Evolutionary conservation across 2,888 invertebrate genomes (phyloP), one percentile per base, ranked within the genome.

Genomic region (Spodoptera littoralis): DNA sequence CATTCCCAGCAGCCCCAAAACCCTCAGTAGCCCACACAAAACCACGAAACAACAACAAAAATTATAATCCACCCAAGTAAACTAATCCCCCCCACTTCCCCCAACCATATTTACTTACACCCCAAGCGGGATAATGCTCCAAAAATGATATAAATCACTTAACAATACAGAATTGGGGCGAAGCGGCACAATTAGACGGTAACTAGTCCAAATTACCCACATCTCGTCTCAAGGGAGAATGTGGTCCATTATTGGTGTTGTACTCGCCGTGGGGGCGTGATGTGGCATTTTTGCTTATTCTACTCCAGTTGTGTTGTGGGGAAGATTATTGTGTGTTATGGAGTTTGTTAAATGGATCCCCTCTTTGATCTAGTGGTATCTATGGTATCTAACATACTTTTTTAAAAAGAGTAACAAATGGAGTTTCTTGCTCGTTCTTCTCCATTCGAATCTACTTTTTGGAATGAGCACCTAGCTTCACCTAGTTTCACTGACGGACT

Each of bases 211-310:
- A 80, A 84, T 81, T 82, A 84, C 84, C 84, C 84, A 80, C 83
- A 84, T 84, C 79, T 79, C 71, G 47, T 71, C 69, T 65, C 70
- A 11, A 45, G 56, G 61, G 54, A 70, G 71, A 71, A 59, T 60
- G 69, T 75, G 75, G 73, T 67, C 68, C 65, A 70, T 80, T 65
- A 65, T 73, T 65, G 63, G 73, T 76, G 75, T 76, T 76, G 76
- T 77, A 73, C 30, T 49, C 62, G 18, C 18, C 18, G 78, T 80
- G 73, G 74, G 70, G 70, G 73, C 72, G 74, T 82, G 80, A 80
- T 66, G 60, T n/a, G 60, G 77, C 77, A 67, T 89, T 89, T 90
- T 88, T 89, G 84, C 84, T 82, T 64, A 52, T 45, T 55, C 22
- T 55, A 45, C 70, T 59, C 60, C 77, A 82, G 9, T 36, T 78